Evolutionary conservation across 1,140 invertebrate species (phyloP).

Genomic region (Metaphire vulgaris): DNA sequence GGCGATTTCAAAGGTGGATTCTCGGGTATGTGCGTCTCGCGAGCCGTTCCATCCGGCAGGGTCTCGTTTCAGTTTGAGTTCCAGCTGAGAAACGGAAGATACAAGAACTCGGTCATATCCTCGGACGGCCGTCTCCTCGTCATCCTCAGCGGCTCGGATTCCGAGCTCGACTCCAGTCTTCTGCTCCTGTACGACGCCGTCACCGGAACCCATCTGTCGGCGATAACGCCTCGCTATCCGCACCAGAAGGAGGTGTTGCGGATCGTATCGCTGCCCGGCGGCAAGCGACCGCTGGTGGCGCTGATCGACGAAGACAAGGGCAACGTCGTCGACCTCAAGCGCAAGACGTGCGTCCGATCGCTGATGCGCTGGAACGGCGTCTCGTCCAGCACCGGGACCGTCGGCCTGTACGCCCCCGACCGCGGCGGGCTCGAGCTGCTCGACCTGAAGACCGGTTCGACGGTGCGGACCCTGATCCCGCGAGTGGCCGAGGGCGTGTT

Average conservation of each 20-base stretch:
- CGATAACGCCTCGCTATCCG: neutral
- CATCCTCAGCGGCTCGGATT: neutral
- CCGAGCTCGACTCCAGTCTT: neutral
- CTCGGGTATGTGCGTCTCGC: neutral
- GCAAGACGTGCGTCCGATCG: constrained; percentile 53
- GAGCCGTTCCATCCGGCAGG: neutral
- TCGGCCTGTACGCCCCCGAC: constrained; percentile 83
- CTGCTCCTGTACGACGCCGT: neutral
- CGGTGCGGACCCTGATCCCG: constrained; percentile 77
- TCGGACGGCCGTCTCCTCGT: neutral
- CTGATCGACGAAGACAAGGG: constrained; percentile 85
- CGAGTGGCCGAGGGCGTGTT: constrained; percentile 89
- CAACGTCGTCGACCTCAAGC: constrained; percentile 58
- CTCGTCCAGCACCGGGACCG: constrained; percentile 59
- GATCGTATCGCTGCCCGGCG: neutral
- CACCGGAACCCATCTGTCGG: neutral
- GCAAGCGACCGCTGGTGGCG: constrained; percentile 57
- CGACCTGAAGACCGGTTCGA: constrained; percentile 58
- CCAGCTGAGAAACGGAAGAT: neutral
- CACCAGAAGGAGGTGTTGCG: neutral
- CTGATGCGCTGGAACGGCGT: constrained; percentile 56
- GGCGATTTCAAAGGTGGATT: neutral
- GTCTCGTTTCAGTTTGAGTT: neutral
- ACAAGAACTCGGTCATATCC: neutral
- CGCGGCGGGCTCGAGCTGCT: constrained; percentile 76